These are phyloP conservation scores for Tupaia chinensis DNA, from an alignment of 2,113 vertebrate species.

Conservation along the genomic window DNA sequence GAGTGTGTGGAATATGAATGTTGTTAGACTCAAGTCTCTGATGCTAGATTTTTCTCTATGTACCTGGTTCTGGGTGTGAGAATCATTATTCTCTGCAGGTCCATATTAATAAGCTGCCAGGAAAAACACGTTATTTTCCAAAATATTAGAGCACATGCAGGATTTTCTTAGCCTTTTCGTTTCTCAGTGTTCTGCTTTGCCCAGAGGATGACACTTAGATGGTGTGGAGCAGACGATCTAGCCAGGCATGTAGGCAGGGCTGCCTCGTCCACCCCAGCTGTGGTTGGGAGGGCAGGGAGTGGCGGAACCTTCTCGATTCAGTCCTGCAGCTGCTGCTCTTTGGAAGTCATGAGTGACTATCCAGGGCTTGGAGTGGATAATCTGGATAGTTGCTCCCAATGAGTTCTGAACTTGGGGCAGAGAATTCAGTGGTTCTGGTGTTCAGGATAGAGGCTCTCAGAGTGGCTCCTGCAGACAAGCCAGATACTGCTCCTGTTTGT, in stretches of 20 bases:
- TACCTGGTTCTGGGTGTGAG: neutral
- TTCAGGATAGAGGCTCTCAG: neutral
- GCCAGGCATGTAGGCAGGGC: neutral
- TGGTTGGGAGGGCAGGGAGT: neutral
- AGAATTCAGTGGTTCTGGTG: neutral
- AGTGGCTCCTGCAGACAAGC: neutral
- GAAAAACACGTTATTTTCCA: neutral
- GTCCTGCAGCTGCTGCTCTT: neutral
- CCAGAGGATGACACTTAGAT: neutral
- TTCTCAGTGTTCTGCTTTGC: neutral
- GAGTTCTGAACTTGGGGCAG: neutral
- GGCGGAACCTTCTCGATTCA: neutral
- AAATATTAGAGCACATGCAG: neutral
- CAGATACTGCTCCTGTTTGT: too few species aligned
- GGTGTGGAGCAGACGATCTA: fast-evolving
- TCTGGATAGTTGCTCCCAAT: neutral
- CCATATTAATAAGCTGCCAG: neutral
- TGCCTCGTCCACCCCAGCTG: neutral
- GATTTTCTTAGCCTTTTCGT: neutral
- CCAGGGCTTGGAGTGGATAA: neutral
- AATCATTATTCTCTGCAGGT: neutral
- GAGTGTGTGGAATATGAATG: neutral
- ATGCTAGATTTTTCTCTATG: neutral
- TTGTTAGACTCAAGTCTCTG: neutral
- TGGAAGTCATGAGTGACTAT: neutral